Conservation (phyloP, 2,113 vertebrate genomes). For the zebrafish (Danio rerio) region DNA sequence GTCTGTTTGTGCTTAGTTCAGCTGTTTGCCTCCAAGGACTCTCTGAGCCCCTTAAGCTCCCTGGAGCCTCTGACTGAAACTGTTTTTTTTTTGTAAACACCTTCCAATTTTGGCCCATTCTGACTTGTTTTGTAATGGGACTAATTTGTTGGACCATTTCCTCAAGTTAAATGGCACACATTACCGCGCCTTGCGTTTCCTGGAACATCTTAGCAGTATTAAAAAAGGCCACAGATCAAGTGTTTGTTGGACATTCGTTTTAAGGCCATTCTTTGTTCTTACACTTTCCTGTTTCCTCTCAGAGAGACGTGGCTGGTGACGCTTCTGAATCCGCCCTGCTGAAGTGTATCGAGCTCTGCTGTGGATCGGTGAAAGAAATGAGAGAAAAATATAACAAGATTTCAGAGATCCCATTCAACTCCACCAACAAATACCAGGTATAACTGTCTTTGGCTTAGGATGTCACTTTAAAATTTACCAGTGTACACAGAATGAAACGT, state of each 20-base stretch:
- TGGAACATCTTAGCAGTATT: background rate
- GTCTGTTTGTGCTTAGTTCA: conserved; percentile 4
- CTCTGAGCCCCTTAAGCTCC: conserved; percentile 26
- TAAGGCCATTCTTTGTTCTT: background rate
- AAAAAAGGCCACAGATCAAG: background rate
- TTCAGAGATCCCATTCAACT: conserved; percentile 93
- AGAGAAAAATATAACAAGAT: conserved; percentile 85
- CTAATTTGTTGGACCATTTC: background rate
- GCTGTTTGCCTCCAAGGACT: conserved; percentile 18
- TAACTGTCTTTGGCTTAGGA: background rate
- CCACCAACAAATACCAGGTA: conserved; percentile 97
- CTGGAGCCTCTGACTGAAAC: conserved; percentile 26
- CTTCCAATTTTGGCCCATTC: background rate
- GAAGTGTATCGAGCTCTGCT: conserved; percentile 93
- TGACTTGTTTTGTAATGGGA: conserved; percentile 22
- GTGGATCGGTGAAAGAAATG: conserved; percentile 88
- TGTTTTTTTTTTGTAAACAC: conserved; percentile 33
- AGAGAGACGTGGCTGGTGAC: conserved; percentile 90
- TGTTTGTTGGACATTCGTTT: background rate
- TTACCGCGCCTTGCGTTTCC: background rate
- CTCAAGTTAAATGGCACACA: background rate
- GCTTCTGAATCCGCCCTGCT: conserved; percentile 92
- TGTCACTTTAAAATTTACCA: background rate
- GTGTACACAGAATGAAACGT: too few relatives aligned
- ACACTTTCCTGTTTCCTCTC: background rate